Evolutionary conservation across 2,888 invertebrate genomes (phyloP).

Genomic region (Scaptomyza caliginosa): DNA sequence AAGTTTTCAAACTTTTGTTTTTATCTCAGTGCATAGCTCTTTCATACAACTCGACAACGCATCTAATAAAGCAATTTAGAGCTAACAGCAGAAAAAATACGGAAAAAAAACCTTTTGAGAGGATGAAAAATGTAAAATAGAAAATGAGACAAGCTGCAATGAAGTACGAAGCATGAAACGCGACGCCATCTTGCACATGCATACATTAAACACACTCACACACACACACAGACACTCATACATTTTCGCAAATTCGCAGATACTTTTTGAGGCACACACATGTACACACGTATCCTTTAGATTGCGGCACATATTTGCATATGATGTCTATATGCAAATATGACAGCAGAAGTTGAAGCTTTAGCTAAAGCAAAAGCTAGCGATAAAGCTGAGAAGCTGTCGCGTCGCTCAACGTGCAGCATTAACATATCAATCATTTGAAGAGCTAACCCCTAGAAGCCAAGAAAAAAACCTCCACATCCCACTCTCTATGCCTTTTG

Average conservation of each 20-base stretch:
- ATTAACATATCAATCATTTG: conserved; percentile 78
- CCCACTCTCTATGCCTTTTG: neutral
- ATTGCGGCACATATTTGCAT: conserved; percentile 75
- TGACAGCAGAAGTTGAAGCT: conserved; percentile 17
- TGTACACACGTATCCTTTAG: conserved; percentile 37
- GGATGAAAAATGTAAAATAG: conserved; percentile 38
- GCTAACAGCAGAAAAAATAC: conserved; percentile 1
- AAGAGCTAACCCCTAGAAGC: conserved; percentile 26
- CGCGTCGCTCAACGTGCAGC: conserved; percentile 58
- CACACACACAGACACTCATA: conserved; percentile 45
- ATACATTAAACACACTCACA: conserved; percentile 50
- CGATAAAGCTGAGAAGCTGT: conserved; percentile 14
- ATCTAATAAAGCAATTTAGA: conserved; percentile 61
- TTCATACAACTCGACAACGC: conserved; percentile 17
- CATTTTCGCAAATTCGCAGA: conserved; percentile 72
- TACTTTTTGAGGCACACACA: conserved; percentile 51
- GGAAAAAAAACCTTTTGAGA: neutral
- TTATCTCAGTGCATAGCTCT: neutral
- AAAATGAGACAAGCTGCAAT: conserved; percentile 61
- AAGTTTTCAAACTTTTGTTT: neutral
- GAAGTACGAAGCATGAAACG: conserved; percentile 29
- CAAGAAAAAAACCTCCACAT: neutral
- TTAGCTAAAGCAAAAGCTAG: conserved; percentile 2
- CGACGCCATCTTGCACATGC: conserved; percentile 60
- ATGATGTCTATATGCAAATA: conserved; percentile 80